Base-by-base conservation (phyloP, 2,797 vertebrate genomes). In the Argentina silus region DNA sequence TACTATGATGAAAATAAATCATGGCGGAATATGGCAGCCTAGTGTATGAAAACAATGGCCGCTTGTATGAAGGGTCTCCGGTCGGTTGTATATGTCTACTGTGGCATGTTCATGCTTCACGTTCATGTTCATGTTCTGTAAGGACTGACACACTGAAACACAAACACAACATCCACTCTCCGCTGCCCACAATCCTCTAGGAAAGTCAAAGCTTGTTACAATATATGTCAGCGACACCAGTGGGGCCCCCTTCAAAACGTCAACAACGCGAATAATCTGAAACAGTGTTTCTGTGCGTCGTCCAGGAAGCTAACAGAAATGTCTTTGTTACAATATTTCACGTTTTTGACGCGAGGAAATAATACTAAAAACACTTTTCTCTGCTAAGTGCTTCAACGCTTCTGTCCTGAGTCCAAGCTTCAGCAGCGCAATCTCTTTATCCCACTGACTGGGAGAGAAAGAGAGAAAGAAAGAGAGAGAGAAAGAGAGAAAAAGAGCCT, bases 391-490 rank as follows among this genome's bases (percentile, higher is more conserved):
- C 61, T 1, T 36, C 27, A 1, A 4, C 1, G 27, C 27, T 36
- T 36, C 27, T 36, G 27, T 36, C 27, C 27, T 36, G 27, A 36
- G 27, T 36, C 27, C 56, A 51, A 57, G 60, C n/a, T 61, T 12
- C 42, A 55, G 63, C 69, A 70, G 48, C 67, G 67, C 23, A 50
- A 10, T 56, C 57, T 74, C 64, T 70, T 70, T 67, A 42, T 69
- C 67, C 10, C 55, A 72, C 67, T 64, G 70, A 64, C 10, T 53
- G 60, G 42, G 60, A 61, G 59, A 61, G 23, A 61, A 27, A 51
- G 59, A 6, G 21, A 36, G 19, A 7, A 42, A 23, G 9, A 70
- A 15, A 70, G 56, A 64, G 42, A 15, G 47, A 70, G 42, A 7
- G 21, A 66, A 55, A 43, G 23, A 59, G 23, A 56, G 17, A 64